Evolutionary conservation across 2,888 invertebrate species (phyloP), one percentile per base, ranked within the genome.

Genomic region (Mesoligia furuncula): DNA sequence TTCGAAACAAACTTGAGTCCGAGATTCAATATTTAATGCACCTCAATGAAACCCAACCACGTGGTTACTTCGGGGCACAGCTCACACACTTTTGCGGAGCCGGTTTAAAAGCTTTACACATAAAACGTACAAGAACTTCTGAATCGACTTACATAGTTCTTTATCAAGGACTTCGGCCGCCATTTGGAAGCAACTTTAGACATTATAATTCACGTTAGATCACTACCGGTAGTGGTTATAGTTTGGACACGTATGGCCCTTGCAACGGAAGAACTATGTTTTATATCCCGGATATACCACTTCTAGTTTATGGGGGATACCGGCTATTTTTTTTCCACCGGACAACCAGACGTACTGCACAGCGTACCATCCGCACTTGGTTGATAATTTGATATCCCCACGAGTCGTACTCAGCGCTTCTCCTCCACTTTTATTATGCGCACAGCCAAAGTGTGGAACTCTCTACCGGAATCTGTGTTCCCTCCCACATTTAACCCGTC

Each of bases 101-200:
- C 66, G 78, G 70, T 78, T 81, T 69, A 20, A 42, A 77, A 64
- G 36, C 42, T 65, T 36, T 45, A 75, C 77, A 81, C 48, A 66
- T 31, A 61, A 36, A 59, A 57, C 24, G 31, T 27, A 76, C 65
- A 66, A 67, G 48, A 36, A 77, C 24, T 59, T 59, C 45, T 69
- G 62, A 69, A 72, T 69, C 68, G 45, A 83, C 79, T 83, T 24
- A 72, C 79, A 72, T 59, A 36, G 65, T 73, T 83, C 84, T 79
- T 31, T 73, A 75, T 45, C 83, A 75, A 83, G 80, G 80, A 75
- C 75, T 73, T 73, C 24, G 69, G 36, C 2, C 36, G 42, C 51
- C 36, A 73, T 79, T 66, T 66, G 39, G 15, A 36, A 57, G n/a
- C 15, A 7, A 57, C 54, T 70, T 73, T 66, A 61, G 45, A 59